Percentiles rank a stretch among this genome's conserved stretches.
phyloP scores from a whole-genome alignment of 2,113 vertebrate genomes.

The Ciconia boyciana region DNA sequence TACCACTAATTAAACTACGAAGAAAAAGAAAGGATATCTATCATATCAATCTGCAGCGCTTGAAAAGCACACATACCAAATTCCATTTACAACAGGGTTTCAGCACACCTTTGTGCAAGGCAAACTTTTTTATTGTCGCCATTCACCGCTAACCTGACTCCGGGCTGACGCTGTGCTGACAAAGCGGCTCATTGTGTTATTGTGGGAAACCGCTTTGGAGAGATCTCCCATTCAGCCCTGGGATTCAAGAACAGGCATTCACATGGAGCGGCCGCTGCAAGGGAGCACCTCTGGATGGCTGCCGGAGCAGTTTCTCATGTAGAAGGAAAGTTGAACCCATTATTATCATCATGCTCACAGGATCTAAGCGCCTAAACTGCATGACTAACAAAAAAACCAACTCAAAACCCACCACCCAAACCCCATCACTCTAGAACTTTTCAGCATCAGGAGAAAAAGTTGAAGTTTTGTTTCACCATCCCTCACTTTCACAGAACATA shows the following conservation, averaged over 20 bases:
- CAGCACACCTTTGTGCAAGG: conserved; percentile 59
- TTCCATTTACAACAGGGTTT: neutral
- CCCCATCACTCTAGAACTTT: neutral
- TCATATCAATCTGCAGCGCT: neutral
- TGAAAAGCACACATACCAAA: conserved; percentile 18
- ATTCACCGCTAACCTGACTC: conserved; percentile 59
- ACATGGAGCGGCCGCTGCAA: conserved; percentile 40
- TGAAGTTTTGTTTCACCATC: accelerated
- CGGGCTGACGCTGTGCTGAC: conserved; percentile 51
- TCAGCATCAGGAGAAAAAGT: neutral
- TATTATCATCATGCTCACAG: neutral
- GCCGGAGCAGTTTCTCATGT: conserved; percentile 22
- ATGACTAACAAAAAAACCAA: neutral
- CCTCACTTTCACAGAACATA: neutral
- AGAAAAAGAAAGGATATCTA: neutral
- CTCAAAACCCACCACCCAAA: neutral
- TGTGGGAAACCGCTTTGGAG: conserved; percentile 73
- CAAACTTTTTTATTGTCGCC: neutral
- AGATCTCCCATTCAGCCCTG: conserved; percentile 71
- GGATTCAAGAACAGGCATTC: conserved; percentile 59
- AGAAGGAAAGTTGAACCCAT: conserved; percentile 1
- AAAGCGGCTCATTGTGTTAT: conserved; percentile 68
- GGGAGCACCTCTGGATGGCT: conserved; percentile 61
- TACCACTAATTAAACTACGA: neutral
- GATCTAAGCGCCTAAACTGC: neutral